These are phyloP conservation scores for Phylloscopus trochiloides DNA, from an alignment of 2,113 vertebrate genomes.

Conservation along the genomic window DNA sequence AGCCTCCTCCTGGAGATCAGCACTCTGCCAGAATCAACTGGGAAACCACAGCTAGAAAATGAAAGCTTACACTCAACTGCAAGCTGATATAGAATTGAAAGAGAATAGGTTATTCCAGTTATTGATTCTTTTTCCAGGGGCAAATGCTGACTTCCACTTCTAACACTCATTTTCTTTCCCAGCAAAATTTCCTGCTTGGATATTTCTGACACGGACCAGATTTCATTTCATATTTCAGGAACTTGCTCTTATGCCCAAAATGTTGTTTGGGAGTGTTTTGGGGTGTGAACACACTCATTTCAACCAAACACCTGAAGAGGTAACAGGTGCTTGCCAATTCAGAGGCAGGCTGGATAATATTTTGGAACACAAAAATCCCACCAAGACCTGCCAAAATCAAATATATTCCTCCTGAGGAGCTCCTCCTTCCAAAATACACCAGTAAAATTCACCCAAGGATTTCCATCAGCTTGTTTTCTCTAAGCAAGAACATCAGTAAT, in stretches of 20 bases:
- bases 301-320: background rate
- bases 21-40: background rate
- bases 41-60: background rate
- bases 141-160: background rate
- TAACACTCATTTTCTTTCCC: background rate
- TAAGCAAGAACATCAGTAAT: background rate
- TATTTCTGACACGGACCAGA: background rate
- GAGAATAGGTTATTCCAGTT: background rate
- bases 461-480: background rate
- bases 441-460: background rate
- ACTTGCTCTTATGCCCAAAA: background rate
- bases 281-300: background rate
- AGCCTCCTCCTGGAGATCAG: background rate
- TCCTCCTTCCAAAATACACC: rapidly evolving
- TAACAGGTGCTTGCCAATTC: background rate
- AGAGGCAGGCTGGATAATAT: background rate
- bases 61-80: background rate
- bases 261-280: background rate
- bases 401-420: background rate
- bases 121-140: background rate
- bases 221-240: background rate
- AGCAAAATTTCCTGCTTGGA: background rate
- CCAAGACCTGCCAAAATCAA: background rate
- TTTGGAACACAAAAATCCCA: background rate
- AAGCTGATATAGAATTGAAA: background rate